Percentiles rank a stretch among this genome's conserved stretches.
phyloP scores from a whole-genome alignment of 2,888 invertebrate species.

The Pterostichus madidus region DNA sequence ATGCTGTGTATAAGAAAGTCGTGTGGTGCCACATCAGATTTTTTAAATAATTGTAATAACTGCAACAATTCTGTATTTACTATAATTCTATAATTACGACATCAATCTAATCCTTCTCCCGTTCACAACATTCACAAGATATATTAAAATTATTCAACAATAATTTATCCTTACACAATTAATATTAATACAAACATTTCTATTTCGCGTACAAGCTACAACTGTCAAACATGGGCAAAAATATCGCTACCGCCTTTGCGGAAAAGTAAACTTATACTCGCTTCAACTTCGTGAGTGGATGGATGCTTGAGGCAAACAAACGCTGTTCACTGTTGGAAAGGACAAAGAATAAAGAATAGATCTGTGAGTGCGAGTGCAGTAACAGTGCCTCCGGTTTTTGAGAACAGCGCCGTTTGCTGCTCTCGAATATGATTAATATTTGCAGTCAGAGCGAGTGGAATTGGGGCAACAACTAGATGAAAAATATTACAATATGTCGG shows the following conservation, averaged over 20 bases:
- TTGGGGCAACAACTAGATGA: conserved; percentile 35
- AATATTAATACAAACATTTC: conserved; percentile 35
- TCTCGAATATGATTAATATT: conserved; percentile 60
- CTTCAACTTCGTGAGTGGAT: conserved; percentile 11
- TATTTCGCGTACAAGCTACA: conserved; percentile 24
- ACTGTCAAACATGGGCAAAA: conserved; percentile 33
- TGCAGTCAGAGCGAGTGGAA: conserved; percentile 34
- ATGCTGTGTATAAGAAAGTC: no score
- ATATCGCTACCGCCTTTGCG: conserved; percentile 54
- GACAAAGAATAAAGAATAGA: conserved; percentile 9
- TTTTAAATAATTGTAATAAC: no score
- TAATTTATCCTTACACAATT: conserved; percentile 48
- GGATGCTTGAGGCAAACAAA: conserved; percentile 16
- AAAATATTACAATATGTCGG: conserved; percentile 52
- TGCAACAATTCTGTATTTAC: neutral
- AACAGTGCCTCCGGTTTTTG: conserved; percentile 60
- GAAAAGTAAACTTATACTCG: conserved; percentile 54
- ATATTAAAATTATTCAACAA: conserved; percentile 37
- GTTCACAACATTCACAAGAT: conserved; percentile 17
- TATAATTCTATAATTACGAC: conserved; percentile 36
- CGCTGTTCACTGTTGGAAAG: conserved; percentile 21
- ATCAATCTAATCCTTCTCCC: conserved; percentile 30
- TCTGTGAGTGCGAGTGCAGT: conserved; percentile 24
- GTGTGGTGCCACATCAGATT: no score
- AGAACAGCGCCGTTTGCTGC: conserved; percentile 35